These are phyloP conservation scores for Phylloscopus whistleri DNA, from an alignment of 2,113 vertebrate species.

Conservation along the genomic window DNA sequence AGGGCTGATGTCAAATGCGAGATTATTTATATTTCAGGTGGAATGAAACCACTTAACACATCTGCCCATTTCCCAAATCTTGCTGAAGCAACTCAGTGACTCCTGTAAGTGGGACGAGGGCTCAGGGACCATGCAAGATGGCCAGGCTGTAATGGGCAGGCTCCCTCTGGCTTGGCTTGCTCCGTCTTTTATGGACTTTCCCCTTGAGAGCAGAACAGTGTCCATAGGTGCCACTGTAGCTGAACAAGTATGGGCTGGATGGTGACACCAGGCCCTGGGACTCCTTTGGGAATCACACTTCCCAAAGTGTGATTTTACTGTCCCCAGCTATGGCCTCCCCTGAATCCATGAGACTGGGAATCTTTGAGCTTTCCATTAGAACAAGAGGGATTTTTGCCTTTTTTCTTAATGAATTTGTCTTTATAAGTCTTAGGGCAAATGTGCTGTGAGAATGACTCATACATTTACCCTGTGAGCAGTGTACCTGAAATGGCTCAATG, in stretches of 20 bases:
- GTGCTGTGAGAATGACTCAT: neutral
- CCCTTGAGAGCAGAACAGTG: neutral
- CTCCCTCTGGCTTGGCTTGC: neutral
- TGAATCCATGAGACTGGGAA: neutral
- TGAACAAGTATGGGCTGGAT: neutral
- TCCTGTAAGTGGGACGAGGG: neutral
- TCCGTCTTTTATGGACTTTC: neutral
- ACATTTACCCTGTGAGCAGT: neutral
- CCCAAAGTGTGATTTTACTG: neutral
- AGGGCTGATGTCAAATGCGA: neutral
- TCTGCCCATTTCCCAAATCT: neutral
- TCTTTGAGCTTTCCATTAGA: neutral
- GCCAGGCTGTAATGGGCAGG: neutral
- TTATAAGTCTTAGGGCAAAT: neutral
- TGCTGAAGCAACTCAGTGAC: neutral
- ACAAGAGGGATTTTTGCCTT: neutral
- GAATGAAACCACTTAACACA: neutral
- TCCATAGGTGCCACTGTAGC: neutral
- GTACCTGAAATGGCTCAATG: neutral
- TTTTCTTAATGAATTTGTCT: neutral
- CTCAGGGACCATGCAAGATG: neutral
- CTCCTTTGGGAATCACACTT: neutral
- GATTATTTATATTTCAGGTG: neutral
- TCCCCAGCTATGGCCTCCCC: neutral
- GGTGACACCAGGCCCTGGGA: neutral